Conservation (phyloP, 2,113 vertebrate genomes). For the Etheostoma spectabile region DNA sequence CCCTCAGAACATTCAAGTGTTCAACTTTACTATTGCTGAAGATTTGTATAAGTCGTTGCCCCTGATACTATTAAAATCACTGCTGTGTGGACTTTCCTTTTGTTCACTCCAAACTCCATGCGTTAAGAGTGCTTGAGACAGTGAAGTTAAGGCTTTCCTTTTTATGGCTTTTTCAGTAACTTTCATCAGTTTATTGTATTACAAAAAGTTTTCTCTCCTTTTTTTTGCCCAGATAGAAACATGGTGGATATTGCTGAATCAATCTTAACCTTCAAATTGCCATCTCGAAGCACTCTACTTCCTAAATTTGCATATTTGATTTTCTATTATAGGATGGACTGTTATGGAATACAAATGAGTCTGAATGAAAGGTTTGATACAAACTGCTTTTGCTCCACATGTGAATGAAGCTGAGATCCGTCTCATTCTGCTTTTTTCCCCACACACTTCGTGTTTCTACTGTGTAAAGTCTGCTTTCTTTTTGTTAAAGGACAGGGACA, state of each 20-base stretch:
- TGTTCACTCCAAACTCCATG: constrained; percentile 15
- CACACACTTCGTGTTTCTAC: constrained; percentile 37
- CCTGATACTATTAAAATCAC: constrained; percentile 7
- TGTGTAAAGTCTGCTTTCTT: constrained; percentile 40
- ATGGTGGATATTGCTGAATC: constrained; percentile 67
- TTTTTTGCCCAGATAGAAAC: constrained; percentile 39
- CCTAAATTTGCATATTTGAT: constrained; percentile 73
- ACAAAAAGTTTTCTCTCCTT: constrained; percentile 28
- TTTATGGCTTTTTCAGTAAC: constrained; percentile 49
- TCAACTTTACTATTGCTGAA: constrained; percentile 18
- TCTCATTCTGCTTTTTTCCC: constrained; percentile 1
- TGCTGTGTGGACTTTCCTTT: constrained; percentile 18
- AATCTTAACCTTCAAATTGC: constrained; percentile 71
- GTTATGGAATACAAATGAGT: constrained; percentile 71
- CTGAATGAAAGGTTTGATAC: constrained; percentile 36
- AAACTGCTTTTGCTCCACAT: constrained; percentile 50
- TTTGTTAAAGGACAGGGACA: not conserved
- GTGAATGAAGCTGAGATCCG: constrained; percentile 26
- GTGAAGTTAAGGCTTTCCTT: constrained; percentile 36
- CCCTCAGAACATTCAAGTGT: constrained; percentile 35
- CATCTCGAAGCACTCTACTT: constrained; percentile 56
- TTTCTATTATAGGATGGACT: constrained; percentile 67
- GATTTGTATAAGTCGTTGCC: constrained; percentile 19
- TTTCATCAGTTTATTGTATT: constrained; percentile 50
- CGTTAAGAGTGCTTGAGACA: constrained; percentile 31